Conservation (phyloP, 2,113 vertebrate species). For the Sphaerodactylus townsendi region DNA sequence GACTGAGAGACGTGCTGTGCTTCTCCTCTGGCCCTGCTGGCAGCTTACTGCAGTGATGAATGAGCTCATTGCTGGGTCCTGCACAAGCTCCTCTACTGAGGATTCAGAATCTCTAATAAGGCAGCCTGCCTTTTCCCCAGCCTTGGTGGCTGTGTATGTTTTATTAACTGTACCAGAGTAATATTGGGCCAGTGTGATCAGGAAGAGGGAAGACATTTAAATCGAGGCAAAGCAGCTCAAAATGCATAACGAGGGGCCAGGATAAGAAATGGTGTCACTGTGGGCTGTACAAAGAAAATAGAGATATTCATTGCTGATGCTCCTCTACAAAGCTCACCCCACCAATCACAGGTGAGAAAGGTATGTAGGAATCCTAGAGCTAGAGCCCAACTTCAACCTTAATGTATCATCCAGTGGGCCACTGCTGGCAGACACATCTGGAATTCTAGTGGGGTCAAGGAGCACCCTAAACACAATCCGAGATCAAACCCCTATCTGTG, state of each 20-base stretch:
- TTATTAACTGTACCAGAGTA: slow-evolving; percentile 53
- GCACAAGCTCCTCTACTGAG: slow-evolving; percentile 41
- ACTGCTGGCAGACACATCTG: background rate
- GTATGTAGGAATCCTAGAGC: background rate
- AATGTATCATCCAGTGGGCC: slow-evolving; percentile 1
- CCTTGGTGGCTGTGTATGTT: background rate
- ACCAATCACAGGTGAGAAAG: background rate
- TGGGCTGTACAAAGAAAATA: background rate
- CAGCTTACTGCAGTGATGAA: slow-evolving; percentile 61
- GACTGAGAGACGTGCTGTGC: background rate
- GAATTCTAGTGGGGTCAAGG: background rate
- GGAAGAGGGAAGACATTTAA: background rate
- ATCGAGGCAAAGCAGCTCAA: background rate
- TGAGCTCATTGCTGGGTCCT: slow-evolving; percentile 44
- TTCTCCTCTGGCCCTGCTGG: slow-evolving; percentile 33
- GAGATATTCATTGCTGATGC: background rate
- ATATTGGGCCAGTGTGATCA: slow-evolving; percentile 25
- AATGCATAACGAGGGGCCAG: background rate
- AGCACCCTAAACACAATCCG: background rate
- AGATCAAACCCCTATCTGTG: background rate
- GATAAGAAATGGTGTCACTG: background rate
- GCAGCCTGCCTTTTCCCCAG: slow-evolving; percentile 32
- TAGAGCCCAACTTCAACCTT: slow-evolving; percentile 7
- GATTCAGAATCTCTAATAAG: slow-evolving; percentile 56
- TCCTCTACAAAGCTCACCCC: slow-evolving; percentile 16